phyloP scores from a whole-genome alignment of 2,888 invertebrate species.

The Trilocha varians region DNA sequence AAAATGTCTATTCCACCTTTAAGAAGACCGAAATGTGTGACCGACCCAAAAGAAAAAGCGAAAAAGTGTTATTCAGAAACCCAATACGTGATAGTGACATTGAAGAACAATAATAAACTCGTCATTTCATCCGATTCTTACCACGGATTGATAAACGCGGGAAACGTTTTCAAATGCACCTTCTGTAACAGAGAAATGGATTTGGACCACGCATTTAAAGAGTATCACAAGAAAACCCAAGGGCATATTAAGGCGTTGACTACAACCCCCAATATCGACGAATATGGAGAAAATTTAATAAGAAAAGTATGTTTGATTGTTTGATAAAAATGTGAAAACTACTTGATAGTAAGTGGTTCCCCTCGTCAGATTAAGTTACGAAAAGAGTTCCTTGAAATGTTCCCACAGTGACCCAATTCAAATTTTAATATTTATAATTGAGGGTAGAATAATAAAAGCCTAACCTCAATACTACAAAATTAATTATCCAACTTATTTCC shows the following conservation, averaged over 20 bases:
- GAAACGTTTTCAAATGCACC: slow-evolving; percentile 34
- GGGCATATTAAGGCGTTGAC: slow-evolving; percentile 29
- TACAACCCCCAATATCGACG: slow-evolving; percentile 32
- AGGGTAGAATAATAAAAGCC: too few species aligned
- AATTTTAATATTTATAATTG: too few species aligned
- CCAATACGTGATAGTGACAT: slow-evolving; percentile 36
- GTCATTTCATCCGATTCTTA: slow-evolving; percentile 44
- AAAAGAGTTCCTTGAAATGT: too few species aligned
- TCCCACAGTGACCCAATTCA: too few species aligned
- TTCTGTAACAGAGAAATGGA: slow-evolving; percentile 34
- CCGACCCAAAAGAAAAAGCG: slow-evolving; percentile 2
- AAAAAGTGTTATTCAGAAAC: slow-evolving; percentile 9
- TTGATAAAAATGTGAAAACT: too few species aligned
- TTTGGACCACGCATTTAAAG: slow-evolving; percentile 24
- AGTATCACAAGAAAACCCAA: slow-evolving; percentile 27
- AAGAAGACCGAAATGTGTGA: slow-evolving; percentile 28
- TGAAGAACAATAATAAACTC: slow-evolving; percentile 34
- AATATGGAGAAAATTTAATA: slow-evolving; percentile 36
- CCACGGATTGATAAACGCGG: slow-evolving; percentile 37
- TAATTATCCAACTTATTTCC: slow-evolving; percentile 1
- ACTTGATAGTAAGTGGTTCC: too few species aligned
- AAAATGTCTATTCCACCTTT: slow-evolving; percentile 29
- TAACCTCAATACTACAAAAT: neutral
- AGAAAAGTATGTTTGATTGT: slow-evolving; percentile 35
- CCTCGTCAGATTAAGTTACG: too few species aligned